Base-by-base conservation (phyloP, 2,888 invertebrate genomes). In the Theretra japonica region DNA sequence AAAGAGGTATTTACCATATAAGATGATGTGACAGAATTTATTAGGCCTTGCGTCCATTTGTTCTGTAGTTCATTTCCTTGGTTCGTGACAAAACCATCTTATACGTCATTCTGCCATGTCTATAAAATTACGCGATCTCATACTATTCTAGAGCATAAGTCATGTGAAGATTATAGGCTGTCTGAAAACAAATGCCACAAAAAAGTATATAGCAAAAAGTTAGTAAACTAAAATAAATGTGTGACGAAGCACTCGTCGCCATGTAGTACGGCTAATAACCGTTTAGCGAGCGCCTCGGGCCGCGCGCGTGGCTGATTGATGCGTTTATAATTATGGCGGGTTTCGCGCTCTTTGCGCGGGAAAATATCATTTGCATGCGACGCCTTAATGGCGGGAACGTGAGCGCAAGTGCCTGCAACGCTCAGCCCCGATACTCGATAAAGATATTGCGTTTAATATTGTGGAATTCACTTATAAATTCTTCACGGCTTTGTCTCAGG, bases 241-340 rank as follows among this genome's bases (percentile, higher is more conserved):
- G 48, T 65, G 65, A 65, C 33, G 33, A 57, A 21, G 58, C 79
- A 82, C 77, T 80, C 79, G 78, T 83, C 83, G 82, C 77, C 80
- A 79, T 80, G 79, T 78, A 79, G 73, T 5, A 79, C 77, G 75
- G 76, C 84, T 90, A 91, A 90, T 90, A 90, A 89, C 87, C 90
- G 84, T 91, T 92, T 92, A 90, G 88, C 83, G 82, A 80, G 75
- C 76, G 78, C 77, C 87, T 84, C 80, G 82, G 83, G 87, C 85
- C 87, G 86, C 88, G 82, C 84, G 86, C 87, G 87, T 84, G 79
- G 72, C 80, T 90, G 94, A 94, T 93, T 90, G 94, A 94, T 94
- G 92, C 88, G 89, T 88, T 93, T 92, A 92, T 94, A 94, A 94
- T 94, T 94, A 92, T 87, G 85, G 85, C 86, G 83, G 78, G 84